A percentile compares a stretch with the other conserved stretches of the same genome.
Conservation (phyloP, 2,113 vertebrate species). For the Heliornis fulica region DNA sequence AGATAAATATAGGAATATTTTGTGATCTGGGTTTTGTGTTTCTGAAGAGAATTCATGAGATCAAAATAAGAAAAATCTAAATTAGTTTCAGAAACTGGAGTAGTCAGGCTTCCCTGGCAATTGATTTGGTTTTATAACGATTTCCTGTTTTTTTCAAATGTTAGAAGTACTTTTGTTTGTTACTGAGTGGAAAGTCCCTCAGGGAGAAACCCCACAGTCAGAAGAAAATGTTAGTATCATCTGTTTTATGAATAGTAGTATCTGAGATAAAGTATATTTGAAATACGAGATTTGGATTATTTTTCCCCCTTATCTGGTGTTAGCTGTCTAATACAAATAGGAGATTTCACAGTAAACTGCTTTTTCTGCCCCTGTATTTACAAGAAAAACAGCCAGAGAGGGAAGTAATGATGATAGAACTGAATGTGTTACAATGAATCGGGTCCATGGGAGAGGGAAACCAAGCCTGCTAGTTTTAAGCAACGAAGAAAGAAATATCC, state of each 20-base stretch:
- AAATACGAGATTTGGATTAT: neutral
- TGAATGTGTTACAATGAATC: neutral
- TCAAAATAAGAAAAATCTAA: neutral
- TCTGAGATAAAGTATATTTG: neutral
- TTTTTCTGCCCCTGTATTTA: neutral
- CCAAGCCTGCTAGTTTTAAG: neutral
- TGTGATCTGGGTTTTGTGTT: neutral
- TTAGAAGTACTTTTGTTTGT: neutral
- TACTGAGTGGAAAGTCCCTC: neutral
- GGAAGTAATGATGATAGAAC: neutral
- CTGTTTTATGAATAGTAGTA: neutral
- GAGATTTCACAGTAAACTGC: neutral
- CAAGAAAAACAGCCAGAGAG: neutral
- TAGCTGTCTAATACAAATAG: neutral
- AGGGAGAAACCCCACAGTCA: neutral
- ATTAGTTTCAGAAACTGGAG: neutral
- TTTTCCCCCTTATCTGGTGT: neutral
- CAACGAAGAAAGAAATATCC: neutral
- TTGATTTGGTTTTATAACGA: neutral
- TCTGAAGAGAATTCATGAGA: neutral
- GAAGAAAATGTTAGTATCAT: neutral
- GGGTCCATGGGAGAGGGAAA: neutral
- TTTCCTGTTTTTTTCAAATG: neutral
- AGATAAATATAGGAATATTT: neutral
- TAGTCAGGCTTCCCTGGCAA: neutral